Evolutionary conservation across 1,140 invertebrate species (phyloP).

Genomic region (Panagrolaimus sp.): DNA sequence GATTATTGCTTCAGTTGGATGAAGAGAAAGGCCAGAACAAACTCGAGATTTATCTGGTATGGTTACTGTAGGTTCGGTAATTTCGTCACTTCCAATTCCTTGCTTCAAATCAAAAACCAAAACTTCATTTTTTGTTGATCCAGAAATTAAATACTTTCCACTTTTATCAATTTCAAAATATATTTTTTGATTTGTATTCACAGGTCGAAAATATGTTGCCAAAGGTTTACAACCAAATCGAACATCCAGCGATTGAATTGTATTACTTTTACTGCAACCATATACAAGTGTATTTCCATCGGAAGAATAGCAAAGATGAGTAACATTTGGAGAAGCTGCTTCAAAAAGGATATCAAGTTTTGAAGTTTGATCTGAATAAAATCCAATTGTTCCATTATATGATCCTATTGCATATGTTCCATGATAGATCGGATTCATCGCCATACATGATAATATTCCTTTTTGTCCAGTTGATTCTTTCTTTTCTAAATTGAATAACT

Average conservation of each 20-base stretch:
- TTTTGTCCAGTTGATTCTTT: neutral
- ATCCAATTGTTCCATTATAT: neutral
- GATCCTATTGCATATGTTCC: neutral
- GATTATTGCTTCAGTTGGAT: neutral
- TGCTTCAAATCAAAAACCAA: neutral
- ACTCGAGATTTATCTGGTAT: neutral
- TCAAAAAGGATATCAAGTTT: constrained; percentile 7
- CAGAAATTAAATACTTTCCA: constrained; percentile 1
- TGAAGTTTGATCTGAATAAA: neutral
- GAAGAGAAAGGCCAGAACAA: neutral
- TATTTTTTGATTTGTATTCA: neutral
- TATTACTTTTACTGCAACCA: neutral
- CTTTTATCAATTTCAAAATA: neutral
- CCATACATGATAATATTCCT: neutral
- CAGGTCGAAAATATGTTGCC: neutral
- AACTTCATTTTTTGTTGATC: neutral
- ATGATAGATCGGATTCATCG: neutral
- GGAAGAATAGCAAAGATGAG: neutral
- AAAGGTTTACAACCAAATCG: constrained; percentile 15
- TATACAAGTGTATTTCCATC: constrained; percentile 5
- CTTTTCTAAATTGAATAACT: neutral
- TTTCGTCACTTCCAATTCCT: neutral
- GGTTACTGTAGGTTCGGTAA: neutral
- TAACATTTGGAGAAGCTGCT: neutral
- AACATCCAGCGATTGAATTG: neutral